phyloP scores from a whole-genome alignment of 2,113 vertebrate genomes.

The Glareola pratincola region DNA sequence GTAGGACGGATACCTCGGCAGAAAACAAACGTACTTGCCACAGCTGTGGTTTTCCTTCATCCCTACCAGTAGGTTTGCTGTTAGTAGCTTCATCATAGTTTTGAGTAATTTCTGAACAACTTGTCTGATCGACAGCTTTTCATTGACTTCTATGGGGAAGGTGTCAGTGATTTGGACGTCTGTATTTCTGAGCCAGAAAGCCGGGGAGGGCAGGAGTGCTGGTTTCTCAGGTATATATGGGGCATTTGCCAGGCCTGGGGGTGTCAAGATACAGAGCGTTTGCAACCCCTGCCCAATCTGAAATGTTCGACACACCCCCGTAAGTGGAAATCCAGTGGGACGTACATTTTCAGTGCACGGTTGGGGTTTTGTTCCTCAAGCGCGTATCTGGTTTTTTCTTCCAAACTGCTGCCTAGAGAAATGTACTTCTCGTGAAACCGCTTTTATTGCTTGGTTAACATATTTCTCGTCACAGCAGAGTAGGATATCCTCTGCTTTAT shows the following conservation, averaged over 20 bases:
- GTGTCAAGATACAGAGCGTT: neutral
- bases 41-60: neutral
- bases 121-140: neutral
- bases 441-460: neutral
- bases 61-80: neutral
- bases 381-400: neutral
- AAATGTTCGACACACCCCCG: accelerated
- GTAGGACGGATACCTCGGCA: neutral
- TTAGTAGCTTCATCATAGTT: too few relatives aligned
- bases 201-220: neutral
- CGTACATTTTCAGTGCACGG: neutral
- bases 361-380: neutral
- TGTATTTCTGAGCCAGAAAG: neutral
- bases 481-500: neutral
- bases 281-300: neutral
- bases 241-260: neutral
- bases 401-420: neutral
- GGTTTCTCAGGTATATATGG: neutral
- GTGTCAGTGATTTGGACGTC: neutral
- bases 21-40: neutral
- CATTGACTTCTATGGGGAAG: neutral
- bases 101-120: neutral
- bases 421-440: neutral
- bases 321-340: neutral
- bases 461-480: neutral